Percentiles rank a stretch among this genome's conserved stretches.
phyloP scores from a whole-genome alignment of 2,888 invertebrate genomes.

The Laothoe populi region DNA sequence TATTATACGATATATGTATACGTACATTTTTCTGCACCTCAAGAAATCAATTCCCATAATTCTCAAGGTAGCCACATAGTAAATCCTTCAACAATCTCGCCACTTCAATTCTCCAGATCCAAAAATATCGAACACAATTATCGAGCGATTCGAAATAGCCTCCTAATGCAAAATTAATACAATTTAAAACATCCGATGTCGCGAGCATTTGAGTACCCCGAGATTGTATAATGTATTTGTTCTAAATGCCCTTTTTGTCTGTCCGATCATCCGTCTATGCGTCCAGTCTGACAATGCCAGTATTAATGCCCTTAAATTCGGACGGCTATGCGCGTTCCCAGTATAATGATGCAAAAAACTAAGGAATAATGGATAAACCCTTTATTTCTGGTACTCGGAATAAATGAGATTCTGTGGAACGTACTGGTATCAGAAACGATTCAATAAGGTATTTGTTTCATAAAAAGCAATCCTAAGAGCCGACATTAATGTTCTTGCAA shows the following conservation, averaged over 20 bases:
- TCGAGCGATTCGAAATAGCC: conserved; percentile 32
- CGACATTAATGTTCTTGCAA: too few species aligned
- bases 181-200: conserved; percentile 36
- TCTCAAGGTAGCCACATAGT: too few species aligned
- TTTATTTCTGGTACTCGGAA: not conserved
- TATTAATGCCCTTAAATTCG: conserved; percentile 50
- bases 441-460: not conserved
- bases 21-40: too few species aligned
- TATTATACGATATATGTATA: too few species aligned
- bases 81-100: too few species aligned
- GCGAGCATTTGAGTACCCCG: conserved; percentile 36
- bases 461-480: too few species aligned
- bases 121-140: conserved; percentile 29
- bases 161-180: conserved; percentile 39
- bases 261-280: conserved; percentile 39
- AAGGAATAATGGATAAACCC: conserved; percentile 22
- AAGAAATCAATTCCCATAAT: too few species aligned
- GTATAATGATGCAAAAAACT: conserved; percentile 19
- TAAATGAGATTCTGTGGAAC: not conserved
- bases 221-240: conserved; percentile 52
- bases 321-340: conserved; percentile 14
- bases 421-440: not conserved
- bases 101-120: not conserved
- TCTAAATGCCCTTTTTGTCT: conserved; percentile 57
- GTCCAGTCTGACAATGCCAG: conserved; percentile 50